Evolutionary conservation across 2,888 invertebrate genomes (phyloP).

Genomic region (Priocnemis perturbator): DNA sequence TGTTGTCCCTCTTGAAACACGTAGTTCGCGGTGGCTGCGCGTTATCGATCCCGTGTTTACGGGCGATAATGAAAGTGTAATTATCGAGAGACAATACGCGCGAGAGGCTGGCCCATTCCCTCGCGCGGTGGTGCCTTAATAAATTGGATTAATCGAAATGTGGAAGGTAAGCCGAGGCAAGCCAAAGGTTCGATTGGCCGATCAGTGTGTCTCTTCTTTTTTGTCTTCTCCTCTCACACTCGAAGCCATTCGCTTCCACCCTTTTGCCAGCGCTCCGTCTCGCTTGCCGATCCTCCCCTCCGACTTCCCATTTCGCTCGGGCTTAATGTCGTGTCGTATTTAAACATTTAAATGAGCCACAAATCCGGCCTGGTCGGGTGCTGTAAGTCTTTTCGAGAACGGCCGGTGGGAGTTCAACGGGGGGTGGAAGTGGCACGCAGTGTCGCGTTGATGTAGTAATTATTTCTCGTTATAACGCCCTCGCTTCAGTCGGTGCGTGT

Average conservation of each 20-base stretch:
- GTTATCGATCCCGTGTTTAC: slow-evolving; percentile 29
- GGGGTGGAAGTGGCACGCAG: neutral
- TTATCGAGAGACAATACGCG: slow-evolving; percentile 28
- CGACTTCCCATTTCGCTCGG: no score
- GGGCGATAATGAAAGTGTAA: slow-evolving; percentile 29
- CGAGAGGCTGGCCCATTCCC: neutral
- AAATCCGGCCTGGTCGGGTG: neutral
- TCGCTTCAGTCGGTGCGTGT: no score
- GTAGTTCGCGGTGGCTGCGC: neutral
- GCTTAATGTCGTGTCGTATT: no score
- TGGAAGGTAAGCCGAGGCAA: neutral
- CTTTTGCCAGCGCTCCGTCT: neutral
- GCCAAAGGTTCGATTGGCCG: slow-evolving; percentile 4
- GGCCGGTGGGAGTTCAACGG: no score
- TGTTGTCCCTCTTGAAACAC: slow-evolving; percentile 11
- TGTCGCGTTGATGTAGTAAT: neutral
- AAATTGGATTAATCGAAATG: slow-evolving; percentile 17
- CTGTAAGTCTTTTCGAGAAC: neutral
- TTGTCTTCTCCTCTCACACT: neutral
- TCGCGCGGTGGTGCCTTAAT: slow-evolving; percentile 6
- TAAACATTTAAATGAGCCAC: slow-evolving; percentile 21
- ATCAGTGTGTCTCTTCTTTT: neutral
- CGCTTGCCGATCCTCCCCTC: neutral
- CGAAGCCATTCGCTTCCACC: neutral
- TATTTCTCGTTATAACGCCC: slow-evolving; percentile 2